Conservation (phyloP, 1,140 invertebrate species). For the Brachionus sp. region DNA sequence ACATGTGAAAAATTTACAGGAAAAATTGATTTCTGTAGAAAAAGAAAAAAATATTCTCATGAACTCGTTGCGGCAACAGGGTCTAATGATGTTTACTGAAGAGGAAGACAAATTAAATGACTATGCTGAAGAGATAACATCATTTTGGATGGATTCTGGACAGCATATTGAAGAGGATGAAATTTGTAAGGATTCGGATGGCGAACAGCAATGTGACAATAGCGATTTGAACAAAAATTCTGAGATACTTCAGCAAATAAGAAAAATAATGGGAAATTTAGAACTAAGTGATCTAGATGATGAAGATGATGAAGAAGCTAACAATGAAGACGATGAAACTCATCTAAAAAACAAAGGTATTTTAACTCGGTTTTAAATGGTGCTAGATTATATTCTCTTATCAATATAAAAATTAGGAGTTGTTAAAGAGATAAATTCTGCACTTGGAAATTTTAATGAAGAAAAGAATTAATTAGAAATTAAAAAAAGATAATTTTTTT, state of each 20-base stretch:
- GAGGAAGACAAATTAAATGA: background rate
- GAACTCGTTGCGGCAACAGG: constrained; percentile 2
- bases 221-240: constrained; percentile 30
- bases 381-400: no score
- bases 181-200: background rate
- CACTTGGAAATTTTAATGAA: no score
- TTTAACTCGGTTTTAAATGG: no score
- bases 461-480: no score
- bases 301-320: background rate
- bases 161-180: constrained; percentile 13
- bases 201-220: background rate
- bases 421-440: no score
- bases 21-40: constrained; percentile 8
- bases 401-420: no score
- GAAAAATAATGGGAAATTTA: constrained; percentile 45
- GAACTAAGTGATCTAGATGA: constrained; percentile 25
- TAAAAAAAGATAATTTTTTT: no score
- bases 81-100: background rate
- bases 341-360: background rate
- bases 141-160: constrained; percentile 9
- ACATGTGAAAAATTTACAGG: constrained; percentile 21
- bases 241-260: constrained; percentile 29
- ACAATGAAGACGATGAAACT: background rate
- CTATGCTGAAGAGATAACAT: background rate
- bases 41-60: constrained; percentile 31